Evolutionary conservation across 2,888 invertebrate genomes (phyloP).

Genomic region (Philhelius pedissequus): DNA sequence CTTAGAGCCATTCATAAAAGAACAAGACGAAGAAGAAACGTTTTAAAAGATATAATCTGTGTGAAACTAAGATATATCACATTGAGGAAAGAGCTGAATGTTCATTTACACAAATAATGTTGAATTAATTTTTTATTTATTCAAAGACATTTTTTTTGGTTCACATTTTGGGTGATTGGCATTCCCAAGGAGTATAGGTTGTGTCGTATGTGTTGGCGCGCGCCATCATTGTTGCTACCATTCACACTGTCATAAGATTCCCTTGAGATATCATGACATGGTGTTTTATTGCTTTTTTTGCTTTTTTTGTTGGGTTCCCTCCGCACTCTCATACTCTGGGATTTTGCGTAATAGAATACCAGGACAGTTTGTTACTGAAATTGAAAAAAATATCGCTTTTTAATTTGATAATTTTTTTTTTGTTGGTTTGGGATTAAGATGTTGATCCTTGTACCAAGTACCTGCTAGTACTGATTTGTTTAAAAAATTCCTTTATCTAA

Average conservation of each 20-base stretch:
- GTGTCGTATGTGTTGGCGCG: conserved; percentile 46
- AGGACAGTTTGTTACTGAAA: background rate
- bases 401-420: background rate
- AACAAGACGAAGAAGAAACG: background rate
- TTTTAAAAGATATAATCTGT: background rate
- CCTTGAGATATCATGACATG: conserved; percentile 20
- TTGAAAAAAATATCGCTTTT: background rate
- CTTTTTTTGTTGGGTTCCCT: background rate
- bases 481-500: no score
- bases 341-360: conserved; percentile 51
- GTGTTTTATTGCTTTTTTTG: conserved; percentile 21
- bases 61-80: background rate
- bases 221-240: conserved; percentile 32
- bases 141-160: background rate
- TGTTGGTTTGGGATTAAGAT: background rate
- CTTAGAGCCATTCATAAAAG: background rate
- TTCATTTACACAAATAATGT: background rate
- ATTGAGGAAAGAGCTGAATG: background rate
- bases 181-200: background rate
- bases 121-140: background rate
- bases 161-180: background rate
- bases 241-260: conserved; percentile 2
- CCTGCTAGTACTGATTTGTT: no score
- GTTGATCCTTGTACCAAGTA: background rate
- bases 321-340: conserved; percentile 25